Base-by-base conservation (phyloP, 2,888 invertebrate species). In the Dolichopus griseipennis region DNA sequence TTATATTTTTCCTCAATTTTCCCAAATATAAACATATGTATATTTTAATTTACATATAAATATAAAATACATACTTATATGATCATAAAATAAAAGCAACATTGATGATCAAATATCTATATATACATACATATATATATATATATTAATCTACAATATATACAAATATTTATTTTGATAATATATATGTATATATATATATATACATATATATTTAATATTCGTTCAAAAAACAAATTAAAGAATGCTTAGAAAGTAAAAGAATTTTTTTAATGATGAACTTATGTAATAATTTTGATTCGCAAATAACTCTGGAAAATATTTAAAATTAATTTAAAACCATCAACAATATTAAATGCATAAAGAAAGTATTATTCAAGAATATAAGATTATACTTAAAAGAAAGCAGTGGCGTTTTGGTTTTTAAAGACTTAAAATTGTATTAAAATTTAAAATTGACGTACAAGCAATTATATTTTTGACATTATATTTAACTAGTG, bases 1-100 rank as follows among this genome's bases (percentile, higher is more conserved):
- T 52, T 52, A 12, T 52, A 52, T 52, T 52, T 52, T 52, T 52
- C 52, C 15, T 52, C 52, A 52, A 52, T 52, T 52, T 52, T 52
- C 18, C 52, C 52, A 52, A 52, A 52, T 52, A 52, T 37, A 9
- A 52, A 18, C 52, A 52, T 52, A 52, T n/a, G n/a, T n/a, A n/a
- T n/a, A 52, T 52, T 52, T n/a, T 12, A 52, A 52, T 18, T 52
- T 52, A 52, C 15, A 18, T 52, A 6, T n/a, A n/a, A n/a, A n/a
- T n/a, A 52, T 52, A 18, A 12, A 27, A 52, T 18, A n/a, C n/a
- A 52, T 52, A 52, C 18, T 52, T 52, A 52, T 52, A 52, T 52
- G 15, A 18, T 12, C 52, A 52, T 52, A 18, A 12, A 52, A 18
- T 7, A 6, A 52, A 12, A 52, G 15, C 6, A 9, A 52, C 18